A percentile compares a stretch with the other conserved stretches of the same genome.
These are phyloP conservation scores for Cryptotis parvus DNA, from an alignment of 2,113 vertebrate species.

Conservation along the genomic window DNA sequence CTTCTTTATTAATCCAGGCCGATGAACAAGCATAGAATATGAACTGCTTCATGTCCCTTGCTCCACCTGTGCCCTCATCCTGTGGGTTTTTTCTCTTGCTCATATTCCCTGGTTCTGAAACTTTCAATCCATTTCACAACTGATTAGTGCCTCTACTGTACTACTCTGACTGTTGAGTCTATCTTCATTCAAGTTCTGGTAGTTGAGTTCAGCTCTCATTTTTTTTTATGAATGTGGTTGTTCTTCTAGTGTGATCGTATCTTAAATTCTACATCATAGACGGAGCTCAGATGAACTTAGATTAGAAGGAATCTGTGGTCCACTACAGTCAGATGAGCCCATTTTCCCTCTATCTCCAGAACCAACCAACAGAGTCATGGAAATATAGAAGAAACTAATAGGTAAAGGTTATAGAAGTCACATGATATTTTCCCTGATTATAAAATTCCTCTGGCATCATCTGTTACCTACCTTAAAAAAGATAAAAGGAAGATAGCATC, in stretches of 20 bases:
- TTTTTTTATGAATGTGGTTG: not conserved
- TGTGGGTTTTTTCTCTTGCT: not conserved
- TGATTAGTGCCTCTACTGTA: no score
- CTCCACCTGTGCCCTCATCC: not conserved
- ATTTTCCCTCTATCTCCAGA: not conserved
- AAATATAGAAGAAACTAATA: not conserved
- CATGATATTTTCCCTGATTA: not conserved
- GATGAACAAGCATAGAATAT: not conserved
- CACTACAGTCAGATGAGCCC: not conserved
- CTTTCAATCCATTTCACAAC: not conserved
- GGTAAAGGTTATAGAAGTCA: not conserved
- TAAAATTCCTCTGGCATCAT: not conserved
- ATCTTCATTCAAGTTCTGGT: conserved; percentile 30
- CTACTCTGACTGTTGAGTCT: conserved; percentile 15
- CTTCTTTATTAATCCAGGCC: not conserved
- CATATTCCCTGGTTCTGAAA: not conserved
- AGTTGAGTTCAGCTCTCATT: conserved; percentile 21
- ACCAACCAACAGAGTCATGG: not conserved
- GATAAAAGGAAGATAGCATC: conserved; percentile 38
- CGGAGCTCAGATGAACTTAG: not conserved
- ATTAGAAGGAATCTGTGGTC: not conserved
- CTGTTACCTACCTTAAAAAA: not conserved
- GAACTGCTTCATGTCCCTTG: not conserved
- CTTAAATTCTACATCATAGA: not conserved
- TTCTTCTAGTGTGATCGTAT: not conserved